Evolutionary conservation across 2,113 vertebrate species (phyloP), one percentile per base, ranked within the genome.

Genomic region (Carassius carassius): DNA sequence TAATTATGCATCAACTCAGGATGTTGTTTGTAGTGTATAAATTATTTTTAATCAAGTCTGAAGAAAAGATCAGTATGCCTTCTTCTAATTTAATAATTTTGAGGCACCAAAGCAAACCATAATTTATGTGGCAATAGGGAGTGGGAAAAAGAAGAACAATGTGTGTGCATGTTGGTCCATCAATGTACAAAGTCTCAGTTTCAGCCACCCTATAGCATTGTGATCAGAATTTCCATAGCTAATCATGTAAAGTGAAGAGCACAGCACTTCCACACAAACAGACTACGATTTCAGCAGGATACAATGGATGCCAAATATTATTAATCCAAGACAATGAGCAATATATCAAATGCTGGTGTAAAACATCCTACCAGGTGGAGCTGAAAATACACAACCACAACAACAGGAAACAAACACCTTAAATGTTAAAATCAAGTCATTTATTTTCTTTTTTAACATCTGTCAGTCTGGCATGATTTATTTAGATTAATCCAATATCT

Each of bases 261-360:
- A 72, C 25, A 54, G 35, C 74, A 77, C 73, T 69, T 75, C 72
- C 69, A 79, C 44, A 67, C 69, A 74, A 67, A 81, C 65, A 75
- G 49, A 47, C 37, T 19, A 63, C 79, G 62, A 21, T 51, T 78
- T 67, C 60, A 78, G 69, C 74, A 77, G 74, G 78, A 82, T 67
- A 29, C 70, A 51, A 3, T n/a, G n/a, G n/a, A n/a, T 1, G 58
- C 32, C 54, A 87, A 85, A 60, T 58, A 85, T 82, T 87, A 87
- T 85, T 81, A 78, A 87, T 85, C 63, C 73, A 82, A 70, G 37
- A 75, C 37, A 77, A 51, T 80, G 56, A 86, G 60, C 37, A 77
- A 75, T 75, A 5, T 23, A 75, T 70, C 70, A 84, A 67, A 76
- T 29, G 29, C 78, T 81, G 58, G 58, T 87, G 83, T 81, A 25